Evolutionary conservation across 2,888 invertebrate genomes (phyloP), one percentile per base, ranked within the genome.

Genomic region (Platerodrilus igneus): DNA sequence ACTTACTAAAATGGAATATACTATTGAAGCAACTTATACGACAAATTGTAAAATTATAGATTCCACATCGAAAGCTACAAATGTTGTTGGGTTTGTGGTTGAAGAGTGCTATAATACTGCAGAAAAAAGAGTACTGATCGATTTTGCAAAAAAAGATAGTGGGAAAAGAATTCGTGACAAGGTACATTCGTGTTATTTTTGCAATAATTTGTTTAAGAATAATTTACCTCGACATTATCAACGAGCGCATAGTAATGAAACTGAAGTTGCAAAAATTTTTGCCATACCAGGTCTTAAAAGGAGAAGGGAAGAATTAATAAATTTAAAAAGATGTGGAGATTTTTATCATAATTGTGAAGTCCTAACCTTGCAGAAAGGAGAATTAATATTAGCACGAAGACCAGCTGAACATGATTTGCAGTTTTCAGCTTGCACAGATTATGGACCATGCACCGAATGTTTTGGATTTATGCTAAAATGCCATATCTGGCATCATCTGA

Each of bases 221-320:
- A 35, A 40, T 20, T 10, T 34, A 13, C 23, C 33, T 21, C 18
- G 35, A 6, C 40, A 40, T 30, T 40, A 35, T 23, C 35, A 40
- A 22, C 2, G 8, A 10, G 9, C 15, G 7, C 40, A 40, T 14
- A n/a, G n/a, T 10, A 22, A 20, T n/a, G n/a, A 34, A 23, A 16
- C 19, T 14, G 34, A 40, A 25, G 34, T 36, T 15, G 36, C 36
- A 4, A 28, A 9, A 22, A 36, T 36, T 11, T 14, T 29, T 16
- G 21, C 29, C 10, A 16, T 16, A n/a, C 28, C 36, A 4, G 17
- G 11, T 15, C 16, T 16, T 10, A 19, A 11, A 14, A 9, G n/a
- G 16, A 13, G 36, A 21, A 28, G 22, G 29, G 21, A 36, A 8
- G 13, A 5, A 8, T 36, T 36, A 29, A 8, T 4, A 10, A 22